These are phyloP conservation scores for Theocolax elegans DNA, from an alignment of 1,140 invertebrate species.

Conservation along the genomic window DNA sequence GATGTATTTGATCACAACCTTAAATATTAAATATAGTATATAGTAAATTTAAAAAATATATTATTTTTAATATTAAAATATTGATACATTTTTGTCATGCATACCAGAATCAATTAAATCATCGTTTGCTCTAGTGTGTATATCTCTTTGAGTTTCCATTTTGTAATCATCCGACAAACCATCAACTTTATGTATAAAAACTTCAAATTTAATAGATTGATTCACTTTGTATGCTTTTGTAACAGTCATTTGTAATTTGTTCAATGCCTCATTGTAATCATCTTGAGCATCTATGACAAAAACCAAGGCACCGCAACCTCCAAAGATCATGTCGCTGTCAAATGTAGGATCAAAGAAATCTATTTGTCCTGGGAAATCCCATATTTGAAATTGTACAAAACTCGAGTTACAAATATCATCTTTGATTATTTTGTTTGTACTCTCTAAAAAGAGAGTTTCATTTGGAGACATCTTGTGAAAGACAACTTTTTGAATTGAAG, in stretches of 20 bases:
- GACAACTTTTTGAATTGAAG: constrained; percentile 99
- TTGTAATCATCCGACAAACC: constrained; percentile 98
- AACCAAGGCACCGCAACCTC: constrained; percentile 93
- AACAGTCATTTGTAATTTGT: constrained; percentile 91
- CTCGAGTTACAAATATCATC: constrained; percentile 97
- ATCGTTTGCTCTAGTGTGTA: constrained; percentile 96
- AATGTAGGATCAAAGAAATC: constrained; percentile 97
- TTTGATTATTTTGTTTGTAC: constrained; percentile 98
- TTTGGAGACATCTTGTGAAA: constrained; percentile 99
- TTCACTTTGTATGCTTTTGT: constrained; percentile 97
- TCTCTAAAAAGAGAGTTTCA: constrained; percentile 98
- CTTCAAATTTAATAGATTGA: constrained; percentile 97
- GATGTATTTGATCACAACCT: constrained; percentile 84
- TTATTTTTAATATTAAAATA: no score
- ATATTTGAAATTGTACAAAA: constrained; percentile 99
- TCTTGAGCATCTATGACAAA: constrained; percentile 99
- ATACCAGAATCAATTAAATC: constrained; percentile 89
- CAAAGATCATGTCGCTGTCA: constrained; percentile 95
- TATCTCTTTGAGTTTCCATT: constrained; percentile 98
- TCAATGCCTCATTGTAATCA: constrained; percentile 96
- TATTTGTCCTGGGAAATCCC: constrained; percentile 99
- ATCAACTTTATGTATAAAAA: constrained; percentile 98
- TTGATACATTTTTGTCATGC: constrained; percentile 45
- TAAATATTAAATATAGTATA: constrained; percentile 11
- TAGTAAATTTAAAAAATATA: constrained; percentile 10